Evolutionary conservation across 2,797 vertebrate genomes (phyloP), one percentile per base, ranked within the genome.

Genomic region (Sebastes hubbsi): DNA sequence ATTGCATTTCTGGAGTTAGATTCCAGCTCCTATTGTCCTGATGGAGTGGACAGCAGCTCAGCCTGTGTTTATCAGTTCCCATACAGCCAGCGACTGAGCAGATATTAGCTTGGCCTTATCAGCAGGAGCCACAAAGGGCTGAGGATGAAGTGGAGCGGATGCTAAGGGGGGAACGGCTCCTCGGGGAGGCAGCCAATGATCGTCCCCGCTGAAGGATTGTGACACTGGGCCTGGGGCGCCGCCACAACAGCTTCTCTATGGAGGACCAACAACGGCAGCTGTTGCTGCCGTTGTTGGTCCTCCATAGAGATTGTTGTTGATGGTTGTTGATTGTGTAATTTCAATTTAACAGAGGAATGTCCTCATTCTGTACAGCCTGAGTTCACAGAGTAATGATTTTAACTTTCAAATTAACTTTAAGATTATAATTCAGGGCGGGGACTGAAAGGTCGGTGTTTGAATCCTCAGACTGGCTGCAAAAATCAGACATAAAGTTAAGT

Each of bases 21-120:
- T 56, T 87, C 80, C 73, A 68, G 34, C 38, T 78, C 38, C 78
- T 71, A 34, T 89, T 88, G 84, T 89, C 72, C 78, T 73, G 85
- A 77, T 55, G 34, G 64, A 88, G 83, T 46, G 83, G 87, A 87
- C 81, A 32, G 76, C 78, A 24, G 78, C 84, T 80, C 78, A 46
- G 67, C 42, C 65, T 20, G 3, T 64, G 69, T 85, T 85, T 84
- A 84, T 89, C 82, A 76, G 76, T 83, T 76, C 65, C 60, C 38
- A 52, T 70, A 56, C 80, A 82, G 82, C 80, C 58, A 25, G 75
- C 22, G n/a, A 52, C 54, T 4, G 58, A 46, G 82, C 81, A 83
- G 85, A 91, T 89, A 90, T 89, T 86, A 89, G 82, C 75, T 63
- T 0, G 77, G 86, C 22, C 88, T 92, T 91, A 93, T 93, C 91